Evolutionary conservation across 2,113 vertebrate genomes (phyloP).

Genomic region (Oreotragus oreotragus): DNA sequence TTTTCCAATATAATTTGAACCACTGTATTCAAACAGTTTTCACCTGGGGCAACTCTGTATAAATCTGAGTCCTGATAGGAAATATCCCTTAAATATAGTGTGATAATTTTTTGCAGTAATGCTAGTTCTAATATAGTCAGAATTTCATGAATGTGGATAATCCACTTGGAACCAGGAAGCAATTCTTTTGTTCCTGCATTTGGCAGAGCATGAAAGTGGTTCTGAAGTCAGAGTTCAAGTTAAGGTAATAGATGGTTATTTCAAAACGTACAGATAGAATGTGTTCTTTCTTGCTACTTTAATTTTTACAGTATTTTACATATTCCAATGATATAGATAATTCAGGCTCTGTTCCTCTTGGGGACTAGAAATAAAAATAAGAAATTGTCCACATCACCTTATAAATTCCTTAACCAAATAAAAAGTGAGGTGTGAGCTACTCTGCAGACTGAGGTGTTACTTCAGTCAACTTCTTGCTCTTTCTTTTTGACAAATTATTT

Average conservation of each 20-base stretch:
- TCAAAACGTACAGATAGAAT: not conserved
- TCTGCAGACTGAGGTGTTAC: conserved; percentile 68
- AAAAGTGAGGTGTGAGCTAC: not conserved
- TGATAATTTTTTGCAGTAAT: not conserved
- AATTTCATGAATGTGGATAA: not conserved
- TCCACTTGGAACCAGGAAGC: not conserved
- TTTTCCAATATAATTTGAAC: not conserved
- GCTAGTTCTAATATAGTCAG: conserved; percentile 17
- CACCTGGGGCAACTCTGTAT: not conserved
- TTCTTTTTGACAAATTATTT: conserved; percentile 68
- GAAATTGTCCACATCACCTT: not conserved
- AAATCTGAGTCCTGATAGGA: not conserved
- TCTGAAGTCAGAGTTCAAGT: not conserved
- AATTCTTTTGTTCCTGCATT: not conserved
- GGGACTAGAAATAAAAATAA: conserved; percentile 48
- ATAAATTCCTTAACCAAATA: conserved; percentile 38
- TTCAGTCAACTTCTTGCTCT: conserved; percentile 72
- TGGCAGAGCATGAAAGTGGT: not conserved
- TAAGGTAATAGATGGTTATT: not conserved
- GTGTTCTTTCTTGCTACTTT: not conserved
- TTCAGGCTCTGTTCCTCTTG: not conserved
- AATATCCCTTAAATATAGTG: not conserved
- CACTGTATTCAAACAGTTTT: conserved; percentile 5
- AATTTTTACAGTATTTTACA: not conserved
- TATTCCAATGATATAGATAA: not conserved